Percentiles rank a stretch among this genome's conserved stretches.
Conservation (phyloP, 2,113 vertebrate genomes). For the Erythrocebus patas region DNA sequence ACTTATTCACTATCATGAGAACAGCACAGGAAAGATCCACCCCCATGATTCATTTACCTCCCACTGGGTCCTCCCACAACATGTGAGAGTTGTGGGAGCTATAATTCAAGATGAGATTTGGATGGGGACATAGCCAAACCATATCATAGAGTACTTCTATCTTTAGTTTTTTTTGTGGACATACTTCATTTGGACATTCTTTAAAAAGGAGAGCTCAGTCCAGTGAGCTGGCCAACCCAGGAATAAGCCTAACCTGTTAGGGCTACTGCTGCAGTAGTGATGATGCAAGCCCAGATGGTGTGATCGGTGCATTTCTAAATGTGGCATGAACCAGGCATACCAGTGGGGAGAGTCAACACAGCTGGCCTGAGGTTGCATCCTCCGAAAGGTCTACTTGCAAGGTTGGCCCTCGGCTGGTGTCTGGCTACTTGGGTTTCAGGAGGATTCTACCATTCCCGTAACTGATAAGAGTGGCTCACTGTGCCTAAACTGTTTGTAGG, state of each 20-base stretch:
- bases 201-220: not conserved
- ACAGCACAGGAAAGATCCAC: too few species aligned
- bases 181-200: not conserved
- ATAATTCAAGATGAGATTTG: too few species aligned
- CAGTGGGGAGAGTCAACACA: not conserved
- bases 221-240: not conserved
- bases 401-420: too few species aligned
- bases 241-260: not conserved
- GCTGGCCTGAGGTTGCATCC: not conserved
- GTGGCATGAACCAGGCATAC: not conserved
- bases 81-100: too few species aligned
- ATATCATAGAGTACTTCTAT: not conserved
- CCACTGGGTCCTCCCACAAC: too few species aligned
- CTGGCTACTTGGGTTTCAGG: not conserved
- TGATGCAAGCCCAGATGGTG: not conserved
- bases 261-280: not conserved
- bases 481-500: not conserved
- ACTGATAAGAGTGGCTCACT: not conserved
- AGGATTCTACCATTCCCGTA: not conserved
- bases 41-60: too few species aligned
- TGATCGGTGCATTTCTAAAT: not conserved
- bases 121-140: too few species aligned
- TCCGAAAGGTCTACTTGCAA: not conserved
- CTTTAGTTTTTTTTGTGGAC: not conserved
- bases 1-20: too few species aligned